Percentiles rank a stretch among this genome's conserved stretches.
Evolutionary conservation across 2,113 vertebrate species (phyloP).

Genomic region (Craseonycteris thonglongyai): DNA sequence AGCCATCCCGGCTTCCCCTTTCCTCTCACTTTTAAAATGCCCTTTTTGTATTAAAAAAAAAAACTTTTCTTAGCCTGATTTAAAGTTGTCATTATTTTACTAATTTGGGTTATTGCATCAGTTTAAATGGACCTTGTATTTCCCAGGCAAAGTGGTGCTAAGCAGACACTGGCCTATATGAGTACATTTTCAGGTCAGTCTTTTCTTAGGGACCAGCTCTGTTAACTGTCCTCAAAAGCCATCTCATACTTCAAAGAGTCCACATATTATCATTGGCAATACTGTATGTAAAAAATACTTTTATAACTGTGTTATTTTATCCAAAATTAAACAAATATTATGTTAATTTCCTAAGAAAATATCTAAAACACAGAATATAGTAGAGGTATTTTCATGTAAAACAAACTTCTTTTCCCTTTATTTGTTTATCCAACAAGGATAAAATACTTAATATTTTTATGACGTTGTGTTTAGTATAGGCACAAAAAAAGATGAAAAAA

Average conservation of each 20-base stretch:
- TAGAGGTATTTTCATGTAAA: not conserved
- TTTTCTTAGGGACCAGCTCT: not conserved
- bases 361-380: not conserved
- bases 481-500: not conserved
- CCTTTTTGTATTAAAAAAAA: not conserved
- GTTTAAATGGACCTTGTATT: not conserved
- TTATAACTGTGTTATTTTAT: not conserved
- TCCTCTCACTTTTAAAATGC: not conserved
- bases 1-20: too few relatives aligned
- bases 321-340: not conserved
- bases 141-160: not conserved
- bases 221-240: not conserved
- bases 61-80: not conserved
- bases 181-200: not conserved
- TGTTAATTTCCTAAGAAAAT: not conserved
- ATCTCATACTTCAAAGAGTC: not conserved
- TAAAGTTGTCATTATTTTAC: not conserved
- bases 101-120: slow-evolving; percentile 10
- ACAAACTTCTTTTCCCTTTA: not conserved
- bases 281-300: not conserved
- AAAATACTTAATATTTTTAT: not conserved
- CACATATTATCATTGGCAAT: not conserved
- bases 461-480: not conserved
- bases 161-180: not conserved
- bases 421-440: not conserved